These are phyloP conservation scores for Peromyscus eremicus DNA, from an alignment of 2,797 vertebrate species.

Conservation along the genomic window DNA sequence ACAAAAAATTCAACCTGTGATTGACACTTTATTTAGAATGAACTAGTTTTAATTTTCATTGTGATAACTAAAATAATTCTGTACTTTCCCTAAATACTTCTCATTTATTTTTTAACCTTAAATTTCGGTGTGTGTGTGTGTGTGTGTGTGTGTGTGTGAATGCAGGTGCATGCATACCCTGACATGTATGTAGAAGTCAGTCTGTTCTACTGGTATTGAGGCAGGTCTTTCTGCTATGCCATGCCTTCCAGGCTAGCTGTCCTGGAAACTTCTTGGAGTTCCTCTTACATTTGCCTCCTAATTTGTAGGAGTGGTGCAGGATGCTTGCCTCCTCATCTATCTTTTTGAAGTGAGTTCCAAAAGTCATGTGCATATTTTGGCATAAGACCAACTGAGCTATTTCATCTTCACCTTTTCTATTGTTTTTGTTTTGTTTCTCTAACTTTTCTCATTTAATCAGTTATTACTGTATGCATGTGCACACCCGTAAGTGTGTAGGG, in stretches of 20 bases:
- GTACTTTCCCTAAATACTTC: not conserved
- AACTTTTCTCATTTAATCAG: not conserved
- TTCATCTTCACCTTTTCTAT: not conserved
- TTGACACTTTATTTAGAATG: not conserved
- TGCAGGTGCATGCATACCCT: not conserved
- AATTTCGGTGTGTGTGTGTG: not conserved
- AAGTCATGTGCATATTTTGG: not conserved
- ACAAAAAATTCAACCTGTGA: not conserved
- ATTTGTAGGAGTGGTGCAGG: not conserved
- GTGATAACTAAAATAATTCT: not conserved
- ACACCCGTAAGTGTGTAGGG: not conserved
- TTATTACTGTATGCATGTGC: not conserved
- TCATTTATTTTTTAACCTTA: not conserved
- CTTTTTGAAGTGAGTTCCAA: not conserved
- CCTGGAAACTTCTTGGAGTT: not conserved
- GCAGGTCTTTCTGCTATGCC: not conserved
- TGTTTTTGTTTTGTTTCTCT: not conserved
- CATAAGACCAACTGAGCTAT: not conserved
- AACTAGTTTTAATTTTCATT: not conserved
- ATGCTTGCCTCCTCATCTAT: not conserved
- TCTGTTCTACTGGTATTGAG: not conserved
- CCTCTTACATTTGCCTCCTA: not conserved
- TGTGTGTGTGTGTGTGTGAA: not conserved
- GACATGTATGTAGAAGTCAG: not conserved
- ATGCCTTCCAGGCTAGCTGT: not conserved